Evolutionary conservation across 2,888 invertebrate genomes (phyloP), one percentile per base, ranked within the genome.

Genomic region (Ischnus inquisitorius): DNA sequence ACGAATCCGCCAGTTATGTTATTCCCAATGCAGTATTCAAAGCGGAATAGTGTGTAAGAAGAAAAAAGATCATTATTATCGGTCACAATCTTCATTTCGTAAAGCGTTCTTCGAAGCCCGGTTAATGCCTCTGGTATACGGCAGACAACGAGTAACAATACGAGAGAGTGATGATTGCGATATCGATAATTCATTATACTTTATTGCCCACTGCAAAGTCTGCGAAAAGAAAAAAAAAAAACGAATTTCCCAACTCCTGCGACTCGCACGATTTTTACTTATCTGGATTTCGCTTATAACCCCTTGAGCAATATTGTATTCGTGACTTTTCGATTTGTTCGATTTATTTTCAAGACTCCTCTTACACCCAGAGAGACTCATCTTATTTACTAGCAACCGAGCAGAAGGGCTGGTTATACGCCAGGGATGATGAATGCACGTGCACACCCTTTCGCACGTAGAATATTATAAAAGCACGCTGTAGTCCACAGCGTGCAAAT

Each of bases 401-500:
- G 68, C 64, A 39, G 72, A 68, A 76, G 80, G 78, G 74, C 74
- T 81, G 78, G 64, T 77, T 57, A 34, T n/a, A 71, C 64, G 43
- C 46, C 74, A 28, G 69, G 81, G 74, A 81, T 84, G 84, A 84
- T 84, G 77, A 81, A 84, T 84, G 84, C 78, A 81, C 75, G 84
- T 78, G 84, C 78, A 78, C 84, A 81, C 84, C 84, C 84, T 84
- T 84, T 84, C 81, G 84, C 84, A 84, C 84, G 84, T 84, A 84
- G 54, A 84, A 81, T 81, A 84, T 84, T 81, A 75, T 81, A 78
- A 75, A 81, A 84, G 69, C 69, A 57, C 81, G 74, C 74, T 43
- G 16, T 19, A 14, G 16, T 62, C 3, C 16, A 34, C n/a, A 22
- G 69, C 75, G 22, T 28, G 2, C 39, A 46, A 51, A 28, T 6